phyloP scores from a whole-genome alignment of 2,113 vertebrate species.

The Azemiops feae region DNA sequence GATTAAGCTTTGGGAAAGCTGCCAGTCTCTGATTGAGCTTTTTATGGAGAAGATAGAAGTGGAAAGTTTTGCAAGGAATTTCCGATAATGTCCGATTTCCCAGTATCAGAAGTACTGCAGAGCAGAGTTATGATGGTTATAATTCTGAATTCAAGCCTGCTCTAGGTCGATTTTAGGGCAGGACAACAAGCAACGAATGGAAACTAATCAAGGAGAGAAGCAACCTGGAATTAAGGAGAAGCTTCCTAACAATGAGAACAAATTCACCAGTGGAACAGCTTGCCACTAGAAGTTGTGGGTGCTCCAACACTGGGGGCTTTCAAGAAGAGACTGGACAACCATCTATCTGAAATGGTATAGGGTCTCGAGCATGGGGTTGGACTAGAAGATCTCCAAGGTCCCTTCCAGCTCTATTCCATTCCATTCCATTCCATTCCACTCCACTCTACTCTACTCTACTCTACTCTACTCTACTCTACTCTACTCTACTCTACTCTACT shows the following conservation, averaged over 20 bases:
- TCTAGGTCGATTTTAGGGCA: not conserved
- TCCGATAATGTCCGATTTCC: not conserved
- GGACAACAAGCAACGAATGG: not conserved
- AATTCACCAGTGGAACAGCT: not conserved
- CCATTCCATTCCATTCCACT: no score
- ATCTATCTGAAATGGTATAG: not conserved
- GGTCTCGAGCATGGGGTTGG: not conserved
- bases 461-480: no score
- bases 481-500: no score
- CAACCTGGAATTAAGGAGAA: not conserved
- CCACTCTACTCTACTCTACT: no score
- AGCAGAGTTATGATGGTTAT: not conserved
- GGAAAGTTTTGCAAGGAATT: not conserved
- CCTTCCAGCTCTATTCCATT: not conserved
- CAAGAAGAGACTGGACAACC: not conserved
- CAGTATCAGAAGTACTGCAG: not conserved
- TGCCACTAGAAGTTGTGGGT: not conserved
- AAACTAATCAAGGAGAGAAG: not conserved
- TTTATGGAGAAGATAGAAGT: not conserved
- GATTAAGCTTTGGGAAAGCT: not conserved
- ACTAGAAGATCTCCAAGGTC: not conserved
- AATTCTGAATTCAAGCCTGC: not conserved
- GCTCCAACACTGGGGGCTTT: not conserved
- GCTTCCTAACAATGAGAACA: not conserved
- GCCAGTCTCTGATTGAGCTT: not conserved